Base-by-base conservation (phyloP, 2,113 vertebrate genomes). In the Ammodytes marinus region DNA sequence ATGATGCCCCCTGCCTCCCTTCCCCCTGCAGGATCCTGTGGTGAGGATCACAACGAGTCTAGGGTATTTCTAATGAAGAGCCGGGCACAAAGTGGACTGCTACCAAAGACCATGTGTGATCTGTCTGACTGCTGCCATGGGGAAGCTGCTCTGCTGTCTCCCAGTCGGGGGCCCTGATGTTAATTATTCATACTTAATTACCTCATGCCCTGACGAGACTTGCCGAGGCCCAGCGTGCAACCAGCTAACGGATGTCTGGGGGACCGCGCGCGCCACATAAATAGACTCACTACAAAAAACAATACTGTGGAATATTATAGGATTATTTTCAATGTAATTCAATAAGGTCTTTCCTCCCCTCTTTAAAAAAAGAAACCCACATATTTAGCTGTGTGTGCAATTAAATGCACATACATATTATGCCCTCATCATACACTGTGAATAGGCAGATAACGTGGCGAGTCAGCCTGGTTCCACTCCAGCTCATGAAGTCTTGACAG, bases 151-250 rank as follows among this genome's bases (percentile, higher is more conserved):
- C 84, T 80, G 88, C 89, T 78, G 78, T 86, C 87, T 93, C 91
- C 87, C 93, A 91, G 87, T 91, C 58, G 86, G 90, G 90, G 83
- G 69, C 61, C 66, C 83, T 74, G 81, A 84, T 91, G 89, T 94
- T 95, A 96, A 95, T 96, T 95, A 96, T 95, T 95, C 92, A 95
- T 94, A 93, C 90, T 95, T 95, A 94, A 95, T 96, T 95, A 95
- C 92, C 92, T 91, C 89, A 92, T 90, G 92, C 84, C 77, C 86
- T 89, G 87, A 92, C 85, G 69, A 85, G 81, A 46, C 86, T 70
- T 17, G 9, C 42, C 66, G 69, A 85, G 27, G 87, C 88, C 74
- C 84, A 91, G 87, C 69, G 69, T 93, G 87, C 89, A 93, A 89
- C 80, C 80, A 92, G 91, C 77, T 86, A 89, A 85, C 78, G 61